phyloP scores from a whole-genome alignment of 2,113 vertebrate genomes.

The Peromyscus polionotus region DNA sequence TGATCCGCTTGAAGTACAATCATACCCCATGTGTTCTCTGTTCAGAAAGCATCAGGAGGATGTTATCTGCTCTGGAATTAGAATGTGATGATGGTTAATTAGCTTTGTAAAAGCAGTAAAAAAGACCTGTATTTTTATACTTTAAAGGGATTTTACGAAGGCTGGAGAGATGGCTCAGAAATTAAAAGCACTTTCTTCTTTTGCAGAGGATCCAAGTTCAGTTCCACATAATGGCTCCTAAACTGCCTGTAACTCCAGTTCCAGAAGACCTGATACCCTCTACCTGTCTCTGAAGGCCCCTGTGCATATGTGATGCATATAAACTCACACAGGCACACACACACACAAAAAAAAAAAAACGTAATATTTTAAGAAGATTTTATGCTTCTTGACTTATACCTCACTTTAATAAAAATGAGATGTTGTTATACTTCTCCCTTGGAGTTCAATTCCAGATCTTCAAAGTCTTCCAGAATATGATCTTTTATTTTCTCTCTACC shows the following conservation, averaged over 20 bases:
- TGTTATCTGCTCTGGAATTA: not conserved
- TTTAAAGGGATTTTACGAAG: not conserved
- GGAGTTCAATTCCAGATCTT: not conserved
- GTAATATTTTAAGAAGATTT: not conserved
- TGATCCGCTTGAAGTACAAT: not conserved
- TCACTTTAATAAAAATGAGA: not conserved
- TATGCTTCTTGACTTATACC: not conserved
- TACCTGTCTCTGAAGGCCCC: not conserved
- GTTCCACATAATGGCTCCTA: not conserved
- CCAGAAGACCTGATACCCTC: not conserved
- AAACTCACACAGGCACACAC: too few species aligned
- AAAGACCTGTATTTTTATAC: not conserved
- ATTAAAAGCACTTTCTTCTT: not conserved
- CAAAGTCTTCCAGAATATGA: not conserved
- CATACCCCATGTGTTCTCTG: not conserved
- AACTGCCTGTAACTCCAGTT: not conserved
- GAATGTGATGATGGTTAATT: not conserved
- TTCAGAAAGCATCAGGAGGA: not conserved
- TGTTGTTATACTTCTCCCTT: rapidly evolving
- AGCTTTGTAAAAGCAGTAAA: not conserved
- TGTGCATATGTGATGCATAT: not conserved
- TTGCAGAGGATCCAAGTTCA: not conserved
- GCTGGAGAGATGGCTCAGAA: not conserved
- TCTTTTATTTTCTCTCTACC: not conserved
- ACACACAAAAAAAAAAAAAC: too few species aligned